Base-by-base conservation (phyloP, 2,113 vertebrate species). In the Sebastes schlegelii region DNA sequence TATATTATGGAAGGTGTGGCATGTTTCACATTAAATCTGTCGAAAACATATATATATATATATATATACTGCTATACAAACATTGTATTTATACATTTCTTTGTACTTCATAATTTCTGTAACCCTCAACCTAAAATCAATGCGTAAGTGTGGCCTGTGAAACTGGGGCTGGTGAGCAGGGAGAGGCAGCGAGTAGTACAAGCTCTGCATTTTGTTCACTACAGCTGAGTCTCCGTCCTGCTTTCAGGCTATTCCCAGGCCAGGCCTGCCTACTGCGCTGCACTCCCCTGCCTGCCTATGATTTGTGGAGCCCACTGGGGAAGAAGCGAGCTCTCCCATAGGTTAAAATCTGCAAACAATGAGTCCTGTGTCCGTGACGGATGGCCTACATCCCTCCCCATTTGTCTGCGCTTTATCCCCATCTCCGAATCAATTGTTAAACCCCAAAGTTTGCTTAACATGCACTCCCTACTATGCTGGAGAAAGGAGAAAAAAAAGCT, bases 261-360 rank as follows among this genome's bases (percentile, higher is more conserved):
- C 89, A 87, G 89, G 85, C 90, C 88, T 90, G 89, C 88, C 90
- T 82, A 85, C 88, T 76, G 84, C 7, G 79, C 87, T 63, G 76
- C 87, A 60, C 84, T 89, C 89, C 88, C 88, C 85, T 82, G 85
- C 89, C 93, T 92, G 90, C 85, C 80, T 80, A 72, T 95, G 94
- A 96, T 96, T 95, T 94, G 95, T 94, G 91, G 93, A 90, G 88
- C 91, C 89, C 95, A 79, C 91, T 91, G 89, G 93, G 92, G 88
- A 92, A 88, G 90, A 74, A 89, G 91, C 82, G 63, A 2, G 81
- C 82, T 89, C 84, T 92, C 94, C 95, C 94, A 94, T 95, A 94
- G 95, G 95, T 92, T 93, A 94, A 89, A 93, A 95, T 95, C 86
- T 95, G 85, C 88, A 95, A 95, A 96, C 79, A 95, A 96, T 96